Base-by-base conservation (phyloP, 2,888 invertebrate genomes). In the Protonemura montana region DNA sequence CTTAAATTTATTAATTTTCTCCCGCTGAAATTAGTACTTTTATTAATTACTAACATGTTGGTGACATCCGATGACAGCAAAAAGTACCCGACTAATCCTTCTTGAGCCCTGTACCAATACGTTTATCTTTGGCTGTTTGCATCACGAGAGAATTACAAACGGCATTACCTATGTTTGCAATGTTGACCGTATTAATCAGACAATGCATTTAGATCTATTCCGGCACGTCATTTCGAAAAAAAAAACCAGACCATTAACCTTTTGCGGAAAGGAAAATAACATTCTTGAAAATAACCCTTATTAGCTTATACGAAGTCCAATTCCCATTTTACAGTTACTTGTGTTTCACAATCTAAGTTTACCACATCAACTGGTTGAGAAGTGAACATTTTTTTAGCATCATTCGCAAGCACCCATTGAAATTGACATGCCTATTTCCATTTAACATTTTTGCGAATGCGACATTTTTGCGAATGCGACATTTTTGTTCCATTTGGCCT, bases 21-120 rank as follows among this genome's bases (percentile, higher is more conserved):
- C 85, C 88, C 41, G 78, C 85, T 86, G 87, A 78, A 78, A 78
- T 78, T 3, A 25, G 26, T 13, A 78, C 78, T 78, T 78, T 78
- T 78, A 26, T 28, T 78, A 78, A 78, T 78, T 78, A 78, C 27
- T 21, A 78, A 7, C 78, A 25, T 28, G 26, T n/a, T 78, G 78
- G 7, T 78, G n/a, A 21, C 78, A 59, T 7, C 26, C 78, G 6
- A 78, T 26, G 59, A 59, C 59, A 59, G 21, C 59, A 59, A 16
- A 2, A 21, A 59, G 21, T 21, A 59, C 16, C 21, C 21, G 59
- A 2, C 59, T 59, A 59, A 59, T 59, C 59, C 59, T 21, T 13
- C 1, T 10, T 21, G 16, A 59, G 59, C 21, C 21, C 59, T 59
- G 59, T 59, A 10, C 59, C 59, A 59, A 59, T 59, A 59, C 21